phyloP scores from a whole-genome alignment of 2,797 vertebrate genomes.

The Gouania willdenowi region DNA sequence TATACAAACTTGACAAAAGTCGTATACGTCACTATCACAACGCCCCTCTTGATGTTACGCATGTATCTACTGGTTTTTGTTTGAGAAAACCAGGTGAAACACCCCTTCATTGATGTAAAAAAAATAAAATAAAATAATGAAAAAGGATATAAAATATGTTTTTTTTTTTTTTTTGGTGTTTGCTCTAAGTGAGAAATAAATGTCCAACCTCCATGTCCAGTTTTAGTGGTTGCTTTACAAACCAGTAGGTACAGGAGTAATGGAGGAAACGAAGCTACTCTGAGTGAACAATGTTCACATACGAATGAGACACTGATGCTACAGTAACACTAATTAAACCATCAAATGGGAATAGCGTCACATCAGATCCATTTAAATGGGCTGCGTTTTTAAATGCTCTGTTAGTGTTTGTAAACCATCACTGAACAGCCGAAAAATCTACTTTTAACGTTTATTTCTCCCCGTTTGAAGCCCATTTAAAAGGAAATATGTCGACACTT shows the following conservation, averaged over 20 bases:
- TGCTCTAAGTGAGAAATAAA: too few relatives aligned
- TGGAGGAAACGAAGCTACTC: constrained; percentile 16
- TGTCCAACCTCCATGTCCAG: constrained; percentile 66
- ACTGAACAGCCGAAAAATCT: constrained; percentile 1
- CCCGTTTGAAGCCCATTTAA: constrained; percentile 67
- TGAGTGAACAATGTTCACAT: too few relatives aligned
- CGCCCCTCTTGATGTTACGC: constrained; percentile 41
- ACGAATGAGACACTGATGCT: constrained; percentile 1
- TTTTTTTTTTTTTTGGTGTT: too few relatives aligned
- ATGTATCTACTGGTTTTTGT: constrained; percentile 76
- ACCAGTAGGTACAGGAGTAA: constrained; percentile 78
- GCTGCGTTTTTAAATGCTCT: constrained; percentile 19
- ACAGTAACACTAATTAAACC: constrained; percentile 29
- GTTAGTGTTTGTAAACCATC: neutral
- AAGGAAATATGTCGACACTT: constrained; percentile 35
- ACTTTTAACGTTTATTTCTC: neutral
- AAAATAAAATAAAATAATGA: too few relatives aligned
- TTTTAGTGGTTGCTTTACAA: constrained; percentile 73
- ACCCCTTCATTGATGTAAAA: constrained; percentile 11
- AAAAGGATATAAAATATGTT: too few relatives aligned
- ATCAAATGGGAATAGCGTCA: constrained; percentile 19
- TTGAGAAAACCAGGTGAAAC: constrained; percentile 25
- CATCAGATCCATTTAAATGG: constrained; percentile 62
- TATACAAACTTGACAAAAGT: constrained; percentile 3
- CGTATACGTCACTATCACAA: constrained; percentile 14